Evolutionary conservation across 92 coral and sea anemone species (phyloP).

Genomic region (Nematostella vectensis): DNA sequence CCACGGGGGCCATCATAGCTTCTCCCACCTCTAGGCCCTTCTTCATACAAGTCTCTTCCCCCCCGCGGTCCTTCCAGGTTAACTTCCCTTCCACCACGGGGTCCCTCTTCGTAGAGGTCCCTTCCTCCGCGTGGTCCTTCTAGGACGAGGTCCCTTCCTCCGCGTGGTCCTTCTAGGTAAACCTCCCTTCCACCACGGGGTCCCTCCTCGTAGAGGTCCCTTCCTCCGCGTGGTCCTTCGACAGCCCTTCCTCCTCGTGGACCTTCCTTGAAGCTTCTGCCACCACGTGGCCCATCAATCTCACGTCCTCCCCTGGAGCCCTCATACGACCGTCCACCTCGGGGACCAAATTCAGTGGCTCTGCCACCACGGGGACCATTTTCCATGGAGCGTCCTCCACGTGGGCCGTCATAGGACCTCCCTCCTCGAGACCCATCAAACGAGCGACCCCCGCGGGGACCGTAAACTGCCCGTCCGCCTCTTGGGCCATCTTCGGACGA

Average conservation of each 20-base stretch:
- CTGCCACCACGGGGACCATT: slow-evolving; percentile 25
- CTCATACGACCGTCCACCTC: slow-evolving; percentile 23
- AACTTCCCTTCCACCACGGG: slow-evolving; percentile 39
- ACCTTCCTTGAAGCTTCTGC: slow-evolving; percentile 21
- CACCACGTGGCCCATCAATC: slow-evolving; percentile 50
- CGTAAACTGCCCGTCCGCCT: slow-evolving; percentile 10
- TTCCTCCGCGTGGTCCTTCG: slow-evolving; percentile 63
- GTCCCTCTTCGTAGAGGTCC: slow-evolving; percentile 24
- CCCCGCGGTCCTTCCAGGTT: slow-evolving; percentile 37
- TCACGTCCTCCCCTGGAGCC: slow-evolving; percentile 28
- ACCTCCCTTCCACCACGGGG: slow-evolving; percentile 51
- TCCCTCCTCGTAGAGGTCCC: slow-evolving; percentile 45
- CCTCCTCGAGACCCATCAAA: slow-evolving; percentile 22
- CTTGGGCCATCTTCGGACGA: slow-evolving; percentile 11
- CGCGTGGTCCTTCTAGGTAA: slow-evolving; percentile 53
- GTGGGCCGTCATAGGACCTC: not conserved
- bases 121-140: slow-evolving; percentile 50
- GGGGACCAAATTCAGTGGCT: slow-evolving; percentile 5
- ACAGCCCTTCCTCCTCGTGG: slow-evolving; percentile 52
- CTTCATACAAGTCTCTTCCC: slow-evolving; percentile 15
- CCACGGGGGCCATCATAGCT: slow-evolving; percentile 4
- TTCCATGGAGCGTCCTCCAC: not conserved
- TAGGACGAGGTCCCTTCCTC: slow-evolving; percentile 39
- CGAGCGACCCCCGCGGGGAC: slow-evolving; percentile 30
- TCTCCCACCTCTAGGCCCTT: slow-evolving; percentile 47